Evolutionary conservation across 1,140 invertebrate genomes (phyloP), one percentile per base, ranked within the genome.

Genomic region (Drosophila seguyi): DNA sequence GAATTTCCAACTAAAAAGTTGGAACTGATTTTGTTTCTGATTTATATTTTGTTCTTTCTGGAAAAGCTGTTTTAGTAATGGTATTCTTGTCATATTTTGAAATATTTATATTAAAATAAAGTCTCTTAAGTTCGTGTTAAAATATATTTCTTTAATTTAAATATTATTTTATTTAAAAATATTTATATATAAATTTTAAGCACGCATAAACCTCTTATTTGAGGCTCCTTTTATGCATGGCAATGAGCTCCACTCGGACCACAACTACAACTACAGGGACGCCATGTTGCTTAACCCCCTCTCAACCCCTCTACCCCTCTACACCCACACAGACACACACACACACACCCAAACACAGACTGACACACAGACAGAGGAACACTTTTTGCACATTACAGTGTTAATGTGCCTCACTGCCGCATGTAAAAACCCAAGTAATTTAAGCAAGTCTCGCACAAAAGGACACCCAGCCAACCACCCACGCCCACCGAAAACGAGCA

Each of bases 371-470:
- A 39, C 38, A 41, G 57, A 34, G 48, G 48, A 77, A 68, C 76
- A 75, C 66, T 85, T 87, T 92, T 92, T 91, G 91, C 90, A 91
- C 90, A 92, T 92, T 92, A 92, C 91, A 88, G 90, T 92, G 90
- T 92, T 92, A 92, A 92, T 92, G 90, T 91, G 90, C 78, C 83
- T 92, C 86, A 92, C 87, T 92, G 86, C 86, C 86, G 86, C 90
- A 92, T 82, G 82, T 90, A 90, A 91, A 91, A 86, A 80, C 71
- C 82, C 84, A 90, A 83, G 85, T 91, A 90, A 91, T 91, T 91
- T 91, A 88, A 87, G 82, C 73, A 75, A 75, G 76, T 69, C 82
- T 79, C 74, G 67, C 74, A 77, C 72, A 58, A 53, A 66, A 59
- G 56, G 71, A 47, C 25, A 58, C 57, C 36, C 38, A 42, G 38